These are phyloP conservation scores for Nesogale talazaci DNA, from an alignment of 2,113 vertebrate species.

Conservation along the genomic window DNA sequence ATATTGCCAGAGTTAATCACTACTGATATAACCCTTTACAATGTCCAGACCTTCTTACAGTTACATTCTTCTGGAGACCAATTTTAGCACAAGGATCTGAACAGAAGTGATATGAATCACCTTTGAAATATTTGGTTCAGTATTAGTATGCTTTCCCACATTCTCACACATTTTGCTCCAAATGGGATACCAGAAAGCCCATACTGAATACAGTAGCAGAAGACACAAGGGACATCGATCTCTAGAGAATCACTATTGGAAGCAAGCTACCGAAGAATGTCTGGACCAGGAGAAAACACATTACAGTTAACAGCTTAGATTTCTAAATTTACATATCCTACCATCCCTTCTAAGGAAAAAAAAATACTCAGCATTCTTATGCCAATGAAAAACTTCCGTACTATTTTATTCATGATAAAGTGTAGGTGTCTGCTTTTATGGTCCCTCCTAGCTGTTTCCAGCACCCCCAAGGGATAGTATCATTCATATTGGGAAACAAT, in stretches of 20 bases:
- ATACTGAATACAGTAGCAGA: background rate
- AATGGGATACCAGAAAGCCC: background rate
- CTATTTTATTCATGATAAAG: too few relatives aligned
- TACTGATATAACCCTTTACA: background rate
- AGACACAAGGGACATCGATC: background rate
- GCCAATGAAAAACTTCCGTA: too few relatives aligned
- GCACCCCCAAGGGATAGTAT: too few relatives aligned
- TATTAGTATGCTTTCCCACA: too few relatives aligned
- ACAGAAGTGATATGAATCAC: background rate
- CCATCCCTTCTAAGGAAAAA: too few relatives aligned
- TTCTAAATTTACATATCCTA: too few relatives aligned
- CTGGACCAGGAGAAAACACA: background rate
- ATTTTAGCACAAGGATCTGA: background rate
- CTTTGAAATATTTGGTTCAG: background rate
- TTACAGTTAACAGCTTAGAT: too few relatives aligned
- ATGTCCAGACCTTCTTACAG: background rate
- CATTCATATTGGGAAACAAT: too few relatives aligned
- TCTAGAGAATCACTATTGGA: background rate
- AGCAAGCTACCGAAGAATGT: background rate
- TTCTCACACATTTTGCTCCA: too few relatives aligned
- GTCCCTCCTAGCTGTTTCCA: too few relatives aligned
- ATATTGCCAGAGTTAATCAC: background rate
- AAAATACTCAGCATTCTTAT: too few relatives aligned
- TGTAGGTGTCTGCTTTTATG: too few relatives aligned
- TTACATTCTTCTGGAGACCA: background rate